Evolutionary conservation across 2,113 vertebrate species (phyloP).

Genomic region (Cryptotis parvus): DNA sequence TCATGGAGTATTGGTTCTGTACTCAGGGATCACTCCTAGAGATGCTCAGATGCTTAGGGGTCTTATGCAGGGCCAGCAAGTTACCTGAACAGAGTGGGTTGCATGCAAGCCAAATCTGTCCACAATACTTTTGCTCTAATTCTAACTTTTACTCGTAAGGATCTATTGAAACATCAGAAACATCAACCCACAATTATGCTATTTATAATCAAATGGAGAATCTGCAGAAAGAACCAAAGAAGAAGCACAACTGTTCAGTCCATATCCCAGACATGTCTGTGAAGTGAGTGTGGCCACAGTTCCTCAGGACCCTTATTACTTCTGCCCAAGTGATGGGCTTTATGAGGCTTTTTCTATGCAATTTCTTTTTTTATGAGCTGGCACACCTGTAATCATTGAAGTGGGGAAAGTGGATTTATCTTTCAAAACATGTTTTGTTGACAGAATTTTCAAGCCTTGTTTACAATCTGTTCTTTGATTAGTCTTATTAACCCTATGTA

Average conservation of each 20-base stretch:
- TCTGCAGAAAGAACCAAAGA: background rate
- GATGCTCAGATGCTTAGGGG: too few species aligned
- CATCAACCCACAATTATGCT: too few species aligned
- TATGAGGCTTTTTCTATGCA: background rate
- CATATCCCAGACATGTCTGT: background rate
- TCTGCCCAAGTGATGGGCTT: background rate
- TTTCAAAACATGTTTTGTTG: background rate
- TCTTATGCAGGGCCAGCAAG: too few species aligned
- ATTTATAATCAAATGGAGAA: constrained; percentile 6
- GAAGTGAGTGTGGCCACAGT: background rate
- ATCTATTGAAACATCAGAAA: too few species aligned
- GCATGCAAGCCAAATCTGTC: too few species aligned
- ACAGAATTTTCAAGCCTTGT: background rate
- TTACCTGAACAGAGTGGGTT: too few species aligned
- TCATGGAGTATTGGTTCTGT: too few species aligned
- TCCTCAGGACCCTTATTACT: background rate
- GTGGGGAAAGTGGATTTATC: background rate
- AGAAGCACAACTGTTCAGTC: background rate
- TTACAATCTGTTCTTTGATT: background rate
- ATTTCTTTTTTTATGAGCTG: background rate
- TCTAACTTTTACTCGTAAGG: background rate
- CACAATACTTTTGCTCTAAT: background rate
- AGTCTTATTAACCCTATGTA: background rate
- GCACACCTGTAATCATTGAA: background rate
- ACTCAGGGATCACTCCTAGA: too few species aligned